These are phyloP conservation scores for Sesamia inferens DNA, from an alignment of 2,888 invertebrate species.

Conservation along the genomic window DNA sequence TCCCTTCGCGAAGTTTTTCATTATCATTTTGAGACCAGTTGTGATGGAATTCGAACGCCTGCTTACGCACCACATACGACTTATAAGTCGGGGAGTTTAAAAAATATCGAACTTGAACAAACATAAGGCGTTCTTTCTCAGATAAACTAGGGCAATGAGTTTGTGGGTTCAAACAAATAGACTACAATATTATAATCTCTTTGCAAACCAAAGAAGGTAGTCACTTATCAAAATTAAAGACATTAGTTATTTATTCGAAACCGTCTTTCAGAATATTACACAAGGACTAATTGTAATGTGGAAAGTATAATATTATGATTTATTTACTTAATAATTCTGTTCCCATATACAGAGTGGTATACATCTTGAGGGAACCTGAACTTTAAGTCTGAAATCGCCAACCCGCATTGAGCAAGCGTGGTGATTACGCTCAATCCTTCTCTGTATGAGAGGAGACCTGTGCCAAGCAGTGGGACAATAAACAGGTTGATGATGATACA, in stretches of 20 bases:
- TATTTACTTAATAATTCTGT: not conserved
- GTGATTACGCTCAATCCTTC: too few species aligned
- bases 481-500: too few species aligned
- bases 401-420: too few species aligned
- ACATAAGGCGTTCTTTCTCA: too few species aligned
- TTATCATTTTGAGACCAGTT: too few species aligned
- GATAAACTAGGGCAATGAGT: not conserved
- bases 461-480: too few species aligned
- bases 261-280: conserved; percentile 9
- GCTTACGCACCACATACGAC: too few species aligned
- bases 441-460: too few species aligned
- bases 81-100: not conserved
- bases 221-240: conserved; percentile 34
- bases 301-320: conserved; percentile 5
- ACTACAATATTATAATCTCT: conserved; percentile 16
- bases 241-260: conserved; percentile 6
- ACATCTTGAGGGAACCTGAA: too few species aligned
- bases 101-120: not conserved
- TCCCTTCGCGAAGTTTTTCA: too few species aligned
- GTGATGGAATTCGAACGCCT: too few species aligned
- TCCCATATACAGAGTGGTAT: not conserved
- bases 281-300: not conserved
- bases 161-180: conserved; percentile 1
- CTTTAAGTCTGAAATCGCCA: too few species aligned
- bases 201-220: conserved; percentile 22